phyloP scores from a whole-genome alignment of 2,797 vertebrate genomes.

The Sebastes vulpes region DNA sequence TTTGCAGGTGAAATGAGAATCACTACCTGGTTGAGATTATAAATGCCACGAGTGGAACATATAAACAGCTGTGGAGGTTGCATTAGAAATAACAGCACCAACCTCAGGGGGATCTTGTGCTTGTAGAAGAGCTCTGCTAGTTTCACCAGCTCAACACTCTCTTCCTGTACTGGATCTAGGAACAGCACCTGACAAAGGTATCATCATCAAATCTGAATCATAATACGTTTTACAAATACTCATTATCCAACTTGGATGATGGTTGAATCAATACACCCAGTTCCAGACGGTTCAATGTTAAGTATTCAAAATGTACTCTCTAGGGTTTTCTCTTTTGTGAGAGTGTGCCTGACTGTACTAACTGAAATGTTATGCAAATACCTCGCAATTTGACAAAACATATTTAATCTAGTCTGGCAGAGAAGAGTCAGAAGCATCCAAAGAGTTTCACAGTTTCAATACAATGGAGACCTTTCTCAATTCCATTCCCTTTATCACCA shows the following conservation, averaged over 20 bases:
- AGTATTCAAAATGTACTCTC: background rate
- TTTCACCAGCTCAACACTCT: conserved; percentile 90
- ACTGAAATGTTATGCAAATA: background rate
- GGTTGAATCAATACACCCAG: background rate
- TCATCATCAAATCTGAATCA: background rate
- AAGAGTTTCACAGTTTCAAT: background rate
- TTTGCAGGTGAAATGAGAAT: conserved; percentile 72
- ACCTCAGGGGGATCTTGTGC: conserved; percentile 95
- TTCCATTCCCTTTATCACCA: background rate
- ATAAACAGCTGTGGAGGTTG: conserved; percentile 32
- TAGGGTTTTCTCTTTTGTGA: background rate
- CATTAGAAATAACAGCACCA: conserved; percentile 42
- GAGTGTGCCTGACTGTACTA: background rate
- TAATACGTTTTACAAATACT: background rate
- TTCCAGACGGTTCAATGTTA: background rate
- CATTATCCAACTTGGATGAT: background rate
- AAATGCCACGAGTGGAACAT: conserved; percentile 46
- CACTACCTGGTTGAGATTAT: conserved; percentile 62
- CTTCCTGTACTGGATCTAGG: conserved; percentile 91
- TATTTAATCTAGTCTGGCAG: background rate
- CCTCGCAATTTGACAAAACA: background rate
- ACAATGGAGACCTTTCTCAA: background rate
- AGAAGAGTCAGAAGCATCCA: background rate
- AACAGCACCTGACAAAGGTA: conserved; percentile 82
- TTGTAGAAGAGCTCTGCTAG: conserved; percentile 92